phyloP scores from a whole-genome alignment of 1,140 invertebrate genomes.

The Trichomalopsis sarcophagae region DNA sequence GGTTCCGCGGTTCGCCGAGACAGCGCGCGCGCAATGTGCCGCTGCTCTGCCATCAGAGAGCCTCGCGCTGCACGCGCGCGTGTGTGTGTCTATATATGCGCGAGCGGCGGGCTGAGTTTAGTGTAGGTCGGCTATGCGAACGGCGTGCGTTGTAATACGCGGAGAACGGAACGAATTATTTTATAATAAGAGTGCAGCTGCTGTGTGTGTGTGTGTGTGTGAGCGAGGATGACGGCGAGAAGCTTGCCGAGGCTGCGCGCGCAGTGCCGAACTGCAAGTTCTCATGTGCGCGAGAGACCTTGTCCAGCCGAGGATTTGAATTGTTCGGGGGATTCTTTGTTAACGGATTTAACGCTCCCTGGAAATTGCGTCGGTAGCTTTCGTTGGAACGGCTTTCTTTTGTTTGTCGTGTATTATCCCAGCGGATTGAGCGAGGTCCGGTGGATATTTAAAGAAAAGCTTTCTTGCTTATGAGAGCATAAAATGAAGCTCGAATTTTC shows the following conservation, averaged over 20 bases:
- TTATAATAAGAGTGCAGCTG: not conserved
- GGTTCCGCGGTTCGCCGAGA: not conserved
- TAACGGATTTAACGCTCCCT: not conserved
- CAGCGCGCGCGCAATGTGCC: not conserved
- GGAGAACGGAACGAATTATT: not conserved
- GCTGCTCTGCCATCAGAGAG: not conserved
- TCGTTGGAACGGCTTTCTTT: no score
- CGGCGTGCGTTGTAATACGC: not conserved
- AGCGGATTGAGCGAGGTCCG: no score
- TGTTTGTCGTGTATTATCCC: no score
- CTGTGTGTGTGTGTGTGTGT: not conserved
- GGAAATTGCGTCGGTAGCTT: no score
- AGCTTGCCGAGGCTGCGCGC: conserved; percentile 14
- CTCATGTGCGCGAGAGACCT: not conserved
- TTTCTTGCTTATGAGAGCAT: no score
- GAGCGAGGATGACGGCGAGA: not conserved
- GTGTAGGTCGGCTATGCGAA: not conserved
- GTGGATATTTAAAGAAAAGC: no score
- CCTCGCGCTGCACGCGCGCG: not conserved
- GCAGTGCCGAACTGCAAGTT: not conserved
- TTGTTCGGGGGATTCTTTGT: not conserved
- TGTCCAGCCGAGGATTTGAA: not conserved
- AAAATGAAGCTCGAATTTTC: no score
- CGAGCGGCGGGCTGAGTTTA: not conserved
- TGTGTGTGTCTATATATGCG: not conserved